A percentile compares a stretch with the other conserved stretches of the same genome.
Evolutionary conservation across 2,797 vertebrate species (phyloP).

Genomic region (Meda fulgida): DNA sequence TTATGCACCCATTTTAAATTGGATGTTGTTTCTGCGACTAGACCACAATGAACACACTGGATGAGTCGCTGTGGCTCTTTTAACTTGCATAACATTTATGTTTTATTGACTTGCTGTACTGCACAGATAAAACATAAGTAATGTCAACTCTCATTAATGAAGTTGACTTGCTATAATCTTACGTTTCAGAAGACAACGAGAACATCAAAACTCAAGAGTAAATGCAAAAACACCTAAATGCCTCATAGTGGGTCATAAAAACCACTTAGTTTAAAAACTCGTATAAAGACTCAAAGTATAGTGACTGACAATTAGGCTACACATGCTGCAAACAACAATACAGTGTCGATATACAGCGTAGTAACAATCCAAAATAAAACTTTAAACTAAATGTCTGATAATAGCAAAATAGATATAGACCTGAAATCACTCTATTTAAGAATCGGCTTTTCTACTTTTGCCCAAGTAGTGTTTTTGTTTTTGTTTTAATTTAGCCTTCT

Average conservation of each 20-base stretch:
- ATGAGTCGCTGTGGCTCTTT: neutral
- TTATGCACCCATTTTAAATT: neutral
- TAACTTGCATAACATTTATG: neutral
- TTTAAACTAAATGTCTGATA: neutral
- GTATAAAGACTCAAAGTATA: neutral
- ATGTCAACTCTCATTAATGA: neutral
- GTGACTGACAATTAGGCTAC: neutral
- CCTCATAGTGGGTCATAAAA: neutral
- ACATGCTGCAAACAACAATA: too few species aligned
- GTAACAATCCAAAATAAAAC: neutral
- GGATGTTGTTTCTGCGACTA: neutral
- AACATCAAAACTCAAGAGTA: neutral
- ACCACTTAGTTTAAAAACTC: neutral
- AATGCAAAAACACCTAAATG: neutral
- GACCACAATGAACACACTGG: neutral
- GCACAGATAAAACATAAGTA: neutral
- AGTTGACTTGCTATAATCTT: neutral
- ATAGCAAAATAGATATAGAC: neutral
- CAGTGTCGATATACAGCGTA: too few species aligned
- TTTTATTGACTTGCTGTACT: neutral
- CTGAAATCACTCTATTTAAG: neutral
- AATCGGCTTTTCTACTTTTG: neutral
- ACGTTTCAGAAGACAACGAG: neutral
- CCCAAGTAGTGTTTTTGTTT: neutral
- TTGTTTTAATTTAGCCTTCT: neutral